Base-by-base conservation (phyloP, 2,888 invertebrate species). In the Lasioglossum morio region DNA sequence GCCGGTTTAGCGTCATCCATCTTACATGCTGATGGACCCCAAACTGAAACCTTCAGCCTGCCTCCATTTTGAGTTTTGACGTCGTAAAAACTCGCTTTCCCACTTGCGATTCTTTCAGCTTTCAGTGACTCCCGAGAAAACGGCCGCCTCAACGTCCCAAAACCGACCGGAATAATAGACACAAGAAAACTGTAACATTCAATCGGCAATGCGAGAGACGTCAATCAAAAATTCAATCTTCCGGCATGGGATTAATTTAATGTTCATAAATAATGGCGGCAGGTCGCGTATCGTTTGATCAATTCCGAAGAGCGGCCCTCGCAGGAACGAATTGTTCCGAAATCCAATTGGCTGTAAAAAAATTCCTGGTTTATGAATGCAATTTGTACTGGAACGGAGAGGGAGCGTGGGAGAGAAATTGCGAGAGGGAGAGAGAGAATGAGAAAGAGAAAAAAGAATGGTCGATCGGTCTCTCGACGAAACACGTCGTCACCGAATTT, bases 21-120 rank as follows among this genome's bases (percentile, higher is more conserved):
- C 87, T 86, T 89, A 85, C 81, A 89, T 89, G 89, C 73, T 77
- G 66, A 75, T 69, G 69, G 57, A 40, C 48, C 40, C 34, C 63
- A 19, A 46, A 14, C 43, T 60, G 70, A 77, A 37, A 74, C 63
- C 46, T 10, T 23, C 53, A 60, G 70, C 16, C 34, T 37, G 30
- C 43, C 66, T 74, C 23, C 72, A n/a, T 72, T 80, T 76, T n/a
- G n/a, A 76, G 40, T 76, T 81, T 74, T 69, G 40, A 46, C 81
- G 43, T 37, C 57, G 37, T 81, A 70, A 77, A 81, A 66, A 53
- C n/a, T 30, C 72, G n/a, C 10, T 30, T 12, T 53, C 75, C 72
- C 43, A 40, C 57, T 37, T 30, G n/a, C 27, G 27, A 16, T 30
- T 37, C 37, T 69, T 69, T 23, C 16, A 34, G 10, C n/a, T n/a